Evolutionary conservation across 2,797 vertebrate genomes (phyloP).

Genomic region (Catharus ustulatus): DNA sequence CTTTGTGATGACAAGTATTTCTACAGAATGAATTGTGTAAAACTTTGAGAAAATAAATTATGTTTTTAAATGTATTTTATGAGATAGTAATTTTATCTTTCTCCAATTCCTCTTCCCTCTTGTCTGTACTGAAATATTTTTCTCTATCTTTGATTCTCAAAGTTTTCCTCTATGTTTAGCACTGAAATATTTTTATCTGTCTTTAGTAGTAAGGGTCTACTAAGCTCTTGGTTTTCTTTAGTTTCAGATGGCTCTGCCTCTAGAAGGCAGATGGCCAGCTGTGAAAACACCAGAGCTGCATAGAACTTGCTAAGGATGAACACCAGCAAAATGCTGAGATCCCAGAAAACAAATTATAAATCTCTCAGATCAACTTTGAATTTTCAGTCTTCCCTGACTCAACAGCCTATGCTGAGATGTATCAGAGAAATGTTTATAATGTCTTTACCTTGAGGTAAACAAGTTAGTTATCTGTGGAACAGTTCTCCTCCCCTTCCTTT

Average conservation of each 20-base stretch:
- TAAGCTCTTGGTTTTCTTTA: background rate
- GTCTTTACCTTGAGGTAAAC: background rate
- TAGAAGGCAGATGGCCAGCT: background rate
- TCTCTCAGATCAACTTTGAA: background rate
- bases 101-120: background rate
- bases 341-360: background rate
- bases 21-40: background rate
- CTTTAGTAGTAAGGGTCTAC: background rate
- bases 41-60: background rate
- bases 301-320: background rate
- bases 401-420: background rate
- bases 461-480: background rate
- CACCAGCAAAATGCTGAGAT: background rate
- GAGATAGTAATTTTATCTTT: background rate
- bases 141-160: background rate
- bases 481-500: background rate
- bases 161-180: background rate
- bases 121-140: background rate
- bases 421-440: background rate
- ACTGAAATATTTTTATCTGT: background rate
- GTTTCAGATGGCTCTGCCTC: background rate
- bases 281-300: background rate
- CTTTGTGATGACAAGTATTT: background rate
- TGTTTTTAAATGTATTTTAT: background rate
- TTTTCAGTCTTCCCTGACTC: background rate